phyloP scores from a whole-genome alignment of 2,888 invertebrate genomes.

The Hirtodrosophila alboralis region DNA sequence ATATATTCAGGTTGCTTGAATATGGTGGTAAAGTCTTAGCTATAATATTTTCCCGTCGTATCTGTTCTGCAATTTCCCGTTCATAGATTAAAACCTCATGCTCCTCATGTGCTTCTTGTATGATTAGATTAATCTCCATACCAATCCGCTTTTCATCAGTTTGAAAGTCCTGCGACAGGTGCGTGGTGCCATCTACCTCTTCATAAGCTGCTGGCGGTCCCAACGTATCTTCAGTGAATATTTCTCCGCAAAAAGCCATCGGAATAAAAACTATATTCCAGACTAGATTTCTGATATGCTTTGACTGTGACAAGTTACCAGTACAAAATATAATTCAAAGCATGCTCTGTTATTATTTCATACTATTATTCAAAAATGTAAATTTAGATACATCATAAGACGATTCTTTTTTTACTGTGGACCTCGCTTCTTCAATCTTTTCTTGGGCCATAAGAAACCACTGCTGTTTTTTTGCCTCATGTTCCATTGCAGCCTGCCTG shows the following conservation, averaged over 20 bases:
- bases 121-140: constrained; percentile 28
- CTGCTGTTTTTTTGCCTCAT: constrained; percentile 42
- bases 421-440: not conserved
- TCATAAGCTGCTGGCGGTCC: constrained; percentile 36
- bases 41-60: constrained; percentile 24
- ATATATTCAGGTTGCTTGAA: not conserved
- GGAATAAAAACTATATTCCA: not conserved
- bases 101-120: constrained; percentile 40
- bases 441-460: constrained; percentile 14
- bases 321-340: constrained; percentile 9
- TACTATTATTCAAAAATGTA: not conserved
- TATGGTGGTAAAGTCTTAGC: constrained; percentile 22
- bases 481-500: constrained; percentile 49
- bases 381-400: not conserved
- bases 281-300: not conserved
- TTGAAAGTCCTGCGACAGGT: rapidly evolving
- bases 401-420: not conserved
- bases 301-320: not conserved
- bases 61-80: constrained; percentile 22
- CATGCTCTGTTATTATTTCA: constrained; percentile 5
- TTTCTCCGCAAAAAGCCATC: constrained; percentile 4
- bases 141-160: not conserved
- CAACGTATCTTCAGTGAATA: constrained; percentile 2
- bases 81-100: constrained; percentile 23
- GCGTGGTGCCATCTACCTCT: constrained; percentile 26